phyloP scores from a whole-genome alignment of 2,113 vertebrate genomes.

The Turdus rufiventris region DNA sequence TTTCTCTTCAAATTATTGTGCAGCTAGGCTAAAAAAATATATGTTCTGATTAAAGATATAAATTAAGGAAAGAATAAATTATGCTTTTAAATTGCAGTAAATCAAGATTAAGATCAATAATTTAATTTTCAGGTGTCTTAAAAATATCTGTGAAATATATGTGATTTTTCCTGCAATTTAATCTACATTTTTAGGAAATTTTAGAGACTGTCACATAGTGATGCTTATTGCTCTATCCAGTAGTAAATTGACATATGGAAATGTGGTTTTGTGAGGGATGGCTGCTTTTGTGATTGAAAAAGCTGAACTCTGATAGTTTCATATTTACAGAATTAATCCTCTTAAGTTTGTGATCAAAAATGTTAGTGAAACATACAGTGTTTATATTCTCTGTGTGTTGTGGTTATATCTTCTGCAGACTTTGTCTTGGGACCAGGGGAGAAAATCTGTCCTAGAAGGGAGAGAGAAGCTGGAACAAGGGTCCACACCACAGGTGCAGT shows the following conservation, averaged over 20 bases:
- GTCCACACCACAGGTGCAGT: background rate
- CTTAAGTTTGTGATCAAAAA: background rate
- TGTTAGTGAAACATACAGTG: rapidly evolving
- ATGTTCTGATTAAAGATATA: background rate
- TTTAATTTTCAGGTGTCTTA: slow-evolving; percentile 60
- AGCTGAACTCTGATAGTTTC: background rate
- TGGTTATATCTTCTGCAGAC: background rate
- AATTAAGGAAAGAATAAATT: slow-evolving; percentile 23
- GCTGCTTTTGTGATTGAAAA: background rate
- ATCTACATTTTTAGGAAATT: background rate
- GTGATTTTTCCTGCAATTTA: background rate
- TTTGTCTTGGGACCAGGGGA: background rate
- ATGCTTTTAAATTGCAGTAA: slow-evolving; percentile 32
- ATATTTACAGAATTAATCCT: background rate
- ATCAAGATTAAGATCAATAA: slow-evolving; percentile 50
- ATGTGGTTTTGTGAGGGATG: background rate
- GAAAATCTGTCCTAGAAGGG: background rate
- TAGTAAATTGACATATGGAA: background rate
- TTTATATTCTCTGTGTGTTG: background rate
- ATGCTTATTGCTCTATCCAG: background rate
- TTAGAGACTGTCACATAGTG: background rate
- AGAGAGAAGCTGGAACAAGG: background rate
- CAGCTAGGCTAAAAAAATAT: background rate
- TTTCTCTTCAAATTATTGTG: slow-evolving; percentile 18
- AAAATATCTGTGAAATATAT: slow-evolving; percentile 46